Evolutionary conservation across 2,797 vertebrate genomes (phyloP).

Genomic region (Rhinoraja longicauda): DNA sequence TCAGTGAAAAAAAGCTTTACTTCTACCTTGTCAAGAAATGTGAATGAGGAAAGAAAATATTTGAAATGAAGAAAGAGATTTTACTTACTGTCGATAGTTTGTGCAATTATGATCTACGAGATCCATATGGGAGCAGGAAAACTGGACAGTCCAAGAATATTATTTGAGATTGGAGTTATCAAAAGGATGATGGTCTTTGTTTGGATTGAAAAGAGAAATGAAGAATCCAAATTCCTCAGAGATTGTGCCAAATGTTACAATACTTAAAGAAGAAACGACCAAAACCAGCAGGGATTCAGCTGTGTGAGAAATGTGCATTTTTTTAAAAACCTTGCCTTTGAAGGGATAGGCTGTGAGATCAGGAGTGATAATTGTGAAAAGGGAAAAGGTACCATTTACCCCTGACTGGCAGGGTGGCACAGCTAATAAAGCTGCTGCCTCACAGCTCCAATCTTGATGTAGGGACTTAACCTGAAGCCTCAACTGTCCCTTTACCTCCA

Average conservation of each 20-base stretch:
- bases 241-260: background rate
- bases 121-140: background rate
- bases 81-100: background rate
- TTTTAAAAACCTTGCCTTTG: background rate
- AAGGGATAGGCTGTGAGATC: background rate
- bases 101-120: background rate
- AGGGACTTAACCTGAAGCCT: too few species aligned
- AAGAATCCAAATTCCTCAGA: background rate
- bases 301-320: background rate
- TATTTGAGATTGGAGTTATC: background rate
- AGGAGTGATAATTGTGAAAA: background rate
- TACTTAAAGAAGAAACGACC: background rate
- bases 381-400: background rate
- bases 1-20: background rate
- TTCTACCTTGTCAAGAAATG: background rate
- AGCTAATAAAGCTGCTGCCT: too few species aligned
- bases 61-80: background rate
- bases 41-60: background rate
- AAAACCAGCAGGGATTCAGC: background rate
- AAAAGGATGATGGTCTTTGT: background rate
- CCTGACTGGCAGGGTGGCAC: background rate
- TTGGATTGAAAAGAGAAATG: background rate
- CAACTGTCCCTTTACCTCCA: too few species aligned
- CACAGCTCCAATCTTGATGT: too few species aligned
- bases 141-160: background rate